Base-by-base conservation (phyloP, 2,888 invertebrate species). In the Nemapogon koenigi region DNA sequence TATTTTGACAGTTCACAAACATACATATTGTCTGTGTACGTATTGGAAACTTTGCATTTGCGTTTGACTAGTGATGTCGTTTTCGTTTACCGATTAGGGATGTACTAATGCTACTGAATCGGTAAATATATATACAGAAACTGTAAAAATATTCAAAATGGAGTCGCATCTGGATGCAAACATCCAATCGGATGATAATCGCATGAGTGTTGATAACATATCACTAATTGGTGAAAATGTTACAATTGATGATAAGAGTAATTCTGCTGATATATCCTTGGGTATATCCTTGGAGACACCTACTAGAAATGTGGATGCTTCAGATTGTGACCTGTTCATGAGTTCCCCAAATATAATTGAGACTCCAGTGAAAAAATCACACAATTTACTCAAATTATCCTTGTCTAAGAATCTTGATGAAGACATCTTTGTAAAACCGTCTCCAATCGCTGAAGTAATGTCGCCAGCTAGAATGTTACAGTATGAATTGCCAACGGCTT, bases 381-480 rank as follows among this genome's bases (percentile, higher is more conserved):
- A 52, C 17, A 58, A 54, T 42, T 47, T 65, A 37, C 47, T 73
- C 15, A 64, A 70, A 52, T 45, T 72, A 38, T 60, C 70, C 6
- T 41, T 73, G 16, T 46, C 55, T 16, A 70, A 65, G 45, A 64
- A 61, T 37, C 57, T 52, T 39, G 63, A 70, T 15, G 50, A 53
- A 35, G 67, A 73, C 47, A 33, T 57, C 27, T 78, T 76, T 41
- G 62, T 68, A 0, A 75, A 61, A 35, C 76, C 78, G 2, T 72
- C 75, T 15, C 71, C 73, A 2, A 52, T 72, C 0, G 41, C 50
- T 13, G 78, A 73, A 31, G 43, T 67, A 14, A 73, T 76, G 72
- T 76, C 76, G 25, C 76, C 78, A 6, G 78, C 78, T 13, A 66
- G 52, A 57, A 75, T 75, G 73, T 49, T 78, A 35, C 75, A 76